phyloP scores from a whole-genome alignment of 2,113 vertebrate species.

The Sebastes fasciatus region DNA sequence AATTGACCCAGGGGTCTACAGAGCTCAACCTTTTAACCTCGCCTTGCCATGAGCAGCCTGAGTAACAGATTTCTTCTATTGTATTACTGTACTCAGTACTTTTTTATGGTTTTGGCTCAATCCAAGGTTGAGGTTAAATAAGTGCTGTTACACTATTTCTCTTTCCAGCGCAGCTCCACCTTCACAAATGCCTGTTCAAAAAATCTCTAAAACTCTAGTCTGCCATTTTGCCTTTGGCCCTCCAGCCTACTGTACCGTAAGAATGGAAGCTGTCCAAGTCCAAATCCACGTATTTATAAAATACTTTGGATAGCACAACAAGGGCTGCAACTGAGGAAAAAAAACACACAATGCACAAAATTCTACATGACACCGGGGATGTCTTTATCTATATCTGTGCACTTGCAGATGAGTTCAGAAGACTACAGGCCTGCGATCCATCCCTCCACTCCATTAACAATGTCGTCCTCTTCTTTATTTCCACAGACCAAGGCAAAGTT shows the following conservation, averaged over 20 bases:
- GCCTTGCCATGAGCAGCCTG: background rate
- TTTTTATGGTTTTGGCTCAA: background rate
- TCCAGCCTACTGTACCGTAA: background rate
- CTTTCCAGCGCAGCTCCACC: background rate
- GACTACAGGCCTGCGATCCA: background rate
- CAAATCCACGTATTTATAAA: conserved; percentile 4
- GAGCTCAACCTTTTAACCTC: background rate
- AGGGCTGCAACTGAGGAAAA: background rate
- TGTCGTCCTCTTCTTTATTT: conserved; percentile 14
- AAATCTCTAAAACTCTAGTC: background rate
- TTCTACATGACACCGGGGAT: background rate
- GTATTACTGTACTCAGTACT: background rate
- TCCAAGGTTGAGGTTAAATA: conserved; percentile 20
- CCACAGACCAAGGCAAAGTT: conserved; percentile 86
- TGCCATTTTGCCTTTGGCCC: conserved; percentile 1
- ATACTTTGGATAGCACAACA: background rate
- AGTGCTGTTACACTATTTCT: background rate
- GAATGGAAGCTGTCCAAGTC: conserved; percentile 37
- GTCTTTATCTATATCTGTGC: background rate
- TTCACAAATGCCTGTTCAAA: conserved; percentile 8
- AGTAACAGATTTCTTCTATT: background rate
- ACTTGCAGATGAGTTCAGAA: background rate
- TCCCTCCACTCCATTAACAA: background rate
- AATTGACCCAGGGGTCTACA: background rate
- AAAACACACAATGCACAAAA: background rate